Conservation (phyloP, 2,113 vertebrate species). For the Coregonus clupeaformis region DNA sequence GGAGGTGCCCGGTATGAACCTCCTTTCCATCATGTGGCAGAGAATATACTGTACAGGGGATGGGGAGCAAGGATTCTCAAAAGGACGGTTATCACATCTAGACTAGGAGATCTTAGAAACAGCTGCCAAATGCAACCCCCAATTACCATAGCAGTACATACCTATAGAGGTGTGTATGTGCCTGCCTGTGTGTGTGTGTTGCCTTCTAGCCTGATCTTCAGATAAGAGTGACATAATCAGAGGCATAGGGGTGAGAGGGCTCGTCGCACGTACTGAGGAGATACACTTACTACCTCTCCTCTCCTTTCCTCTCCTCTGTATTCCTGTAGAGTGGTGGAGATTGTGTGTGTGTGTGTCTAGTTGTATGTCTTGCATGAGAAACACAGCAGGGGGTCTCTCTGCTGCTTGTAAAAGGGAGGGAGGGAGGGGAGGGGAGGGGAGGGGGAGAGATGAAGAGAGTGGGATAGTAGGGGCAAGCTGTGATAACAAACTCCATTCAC, state of each 20-base stretch:
- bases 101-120: slow-evolving; percentile 38
- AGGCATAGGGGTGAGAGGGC: slow-evolving; percentile 31
- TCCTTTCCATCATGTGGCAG: too few species aligned
- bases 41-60: too few species aligned
- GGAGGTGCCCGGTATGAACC: too few species aligned
- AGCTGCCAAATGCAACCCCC: slow-evolving; percentile 57
- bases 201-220: slow-evolving; percentile 48
- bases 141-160: slow-evolving; percentile 45
- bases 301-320: neutral
- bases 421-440: neutral
- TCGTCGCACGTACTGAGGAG: slow-evolving; percentile 45
- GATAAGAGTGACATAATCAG: slow-evolving; percentile 59
- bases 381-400: slow-evolving; percentile 52
- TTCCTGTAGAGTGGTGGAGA: neutral
- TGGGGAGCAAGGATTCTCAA: neutral
- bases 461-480: slow-evolving; percentile 40
- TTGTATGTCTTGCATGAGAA: slow-evolving; percentile 55
- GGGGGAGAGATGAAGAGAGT: too few species aligned
- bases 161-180: slow-evolving; percentile 10
- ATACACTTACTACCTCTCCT: slow-evolving; percentile 4
- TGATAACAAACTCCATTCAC: slow-evolving; percentile 69
- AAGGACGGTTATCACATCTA: slow-evolving; percentile 46
- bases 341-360: slow-evolving; percentile 20
- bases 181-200: slow-evolving; percentile 1
- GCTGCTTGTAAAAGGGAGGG: slow-evolving; percentile 28